phyloP scores from a whole-genome alignment of 2,113 vertebrate genomes.

The Laticauda colubrina region DNA sequence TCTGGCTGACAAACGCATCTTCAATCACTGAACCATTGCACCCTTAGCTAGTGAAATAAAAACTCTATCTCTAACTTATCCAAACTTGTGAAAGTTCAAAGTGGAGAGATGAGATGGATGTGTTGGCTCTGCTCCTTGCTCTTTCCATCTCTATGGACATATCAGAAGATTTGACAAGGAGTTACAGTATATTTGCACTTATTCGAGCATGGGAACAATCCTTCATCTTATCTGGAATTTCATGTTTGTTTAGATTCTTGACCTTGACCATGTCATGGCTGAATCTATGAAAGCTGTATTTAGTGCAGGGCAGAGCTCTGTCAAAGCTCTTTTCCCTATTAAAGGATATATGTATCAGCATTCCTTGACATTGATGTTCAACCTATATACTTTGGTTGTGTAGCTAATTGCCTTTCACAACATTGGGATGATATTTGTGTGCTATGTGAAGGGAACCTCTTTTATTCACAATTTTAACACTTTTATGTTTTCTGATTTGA shows the following conservation, averaged over 20 bases:
- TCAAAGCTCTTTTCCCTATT: background rate
- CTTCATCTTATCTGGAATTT: background rate
- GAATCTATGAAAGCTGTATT: background rate
- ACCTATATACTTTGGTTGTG: too few relatives aligned
- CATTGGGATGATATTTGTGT: background rate
- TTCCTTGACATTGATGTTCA: background rate
- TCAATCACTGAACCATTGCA: background rate
- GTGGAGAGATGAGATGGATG: background rate
- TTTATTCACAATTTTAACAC: background rate
- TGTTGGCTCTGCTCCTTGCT: background rate
- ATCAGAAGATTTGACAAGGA: background rate
- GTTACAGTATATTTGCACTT: background rate
- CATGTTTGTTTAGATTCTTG: background rate
- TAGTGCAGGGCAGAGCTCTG: background rate
- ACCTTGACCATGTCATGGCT: background rate
- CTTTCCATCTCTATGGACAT: background rate
- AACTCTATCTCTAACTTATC: background rate
- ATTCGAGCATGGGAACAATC: background rate
- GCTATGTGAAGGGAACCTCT: background rate
- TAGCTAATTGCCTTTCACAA: background rate
- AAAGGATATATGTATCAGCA: background rate
- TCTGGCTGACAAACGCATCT: background rate
- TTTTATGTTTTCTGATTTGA: slow-evolving; percentile 28
- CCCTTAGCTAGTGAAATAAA: background rate
- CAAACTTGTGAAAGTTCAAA: background rate